These are phyloP conservation scores for Gymnoscelis rufifasciata DNA, from an alignment of 2,888 invertebrate genomes.

Conservation along the genomic window DNA sequence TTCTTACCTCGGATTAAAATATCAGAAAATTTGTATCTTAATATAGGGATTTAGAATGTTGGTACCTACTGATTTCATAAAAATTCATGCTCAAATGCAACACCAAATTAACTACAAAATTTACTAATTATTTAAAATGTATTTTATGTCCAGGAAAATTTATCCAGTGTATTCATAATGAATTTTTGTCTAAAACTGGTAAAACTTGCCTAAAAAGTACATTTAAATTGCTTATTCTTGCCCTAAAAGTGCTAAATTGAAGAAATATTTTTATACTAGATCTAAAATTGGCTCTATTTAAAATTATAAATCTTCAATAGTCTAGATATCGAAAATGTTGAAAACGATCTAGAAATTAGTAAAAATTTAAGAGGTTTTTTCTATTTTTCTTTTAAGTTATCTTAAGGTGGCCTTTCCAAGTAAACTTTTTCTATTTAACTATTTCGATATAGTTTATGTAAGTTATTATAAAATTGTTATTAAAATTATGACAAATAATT, in stretches of 20 bases:
- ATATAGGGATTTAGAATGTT: no score
- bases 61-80: no score
- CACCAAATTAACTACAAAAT: no score
- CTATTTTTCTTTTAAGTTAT: slow-evolving; percentile 36
- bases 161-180: no score
- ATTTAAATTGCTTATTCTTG: neutral
- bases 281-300: slow-evolving; percentile 1
- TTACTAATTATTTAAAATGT: no score
- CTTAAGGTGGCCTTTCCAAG: slow-evolving; percentile 73
- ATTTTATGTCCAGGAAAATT: no score
- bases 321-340: neutral
- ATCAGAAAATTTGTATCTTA: no score
- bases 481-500: slow-evolving; percentile 31
- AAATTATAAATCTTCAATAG: slow-evolving; percentile 12
- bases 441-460: slow-evolving; percentile 71
- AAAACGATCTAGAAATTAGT: slow-evolving; percentile 3
- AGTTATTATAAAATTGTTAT: slow-evolving; percentile 51
- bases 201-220: no score
- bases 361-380: slow-evolving; percentile 21
- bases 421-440: slow-evolving; percentile 68
- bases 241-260: slow-evolving; percentile 21
- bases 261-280: slow-evolving; percentile 28
- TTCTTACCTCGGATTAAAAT: no score
- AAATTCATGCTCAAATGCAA: no score
- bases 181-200: no score